Base-by-base conservation (phyloP, 2,797 vertebrate genomes). In the Rhinophrynus dorsalis region DNA sequence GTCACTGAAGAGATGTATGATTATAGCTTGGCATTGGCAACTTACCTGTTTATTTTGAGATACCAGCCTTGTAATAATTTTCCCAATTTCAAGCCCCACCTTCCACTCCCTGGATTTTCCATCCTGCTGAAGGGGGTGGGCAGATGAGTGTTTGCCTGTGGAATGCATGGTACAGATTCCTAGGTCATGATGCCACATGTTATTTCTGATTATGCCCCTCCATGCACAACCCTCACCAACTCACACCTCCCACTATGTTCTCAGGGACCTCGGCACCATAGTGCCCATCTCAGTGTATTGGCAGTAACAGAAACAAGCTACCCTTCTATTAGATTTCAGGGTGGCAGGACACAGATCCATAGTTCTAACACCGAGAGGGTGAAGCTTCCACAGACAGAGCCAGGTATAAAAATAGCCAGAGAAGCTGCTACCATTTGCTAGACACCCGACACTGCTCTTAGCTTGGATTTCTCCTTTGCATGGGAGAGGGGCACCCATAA, bases 361-460 rank as follows among this genome's bases (percentile, higher is more conserved):
- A 21, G 20, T 40, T 26, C 55, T 38, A 54, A 47, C 33, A 54
- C 27, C 13, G 30, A 51, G 45, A 52, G 27, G 45, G 48, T 44
- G 38, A 73, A 54, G 57, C 62, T 54, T 35, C 24, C 29, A 27
- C 45, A 59, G 70, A 64, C 69, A 59, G 33, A 27, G 54, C 33
- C 47, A 66, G 62, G 48, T 66, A 60, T 60, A 66, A 73, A 73
- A 73, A 73, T 73, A 73, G 70, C 51, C 38, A 20, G 27, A 59
- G 51, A 54, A 29, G 62, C 70, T 54, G 45, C 37, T 52, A 54
- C 62, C 70, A 73, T 73, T 62, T 73, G 70, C 70, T 67, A 47
- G 70, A 73, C 55, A 73, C 62, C 54, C 55, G 62, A 73, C 70
- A 66, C 62, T 73, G 32, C 62, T 33, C 26, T 29, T 35, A 23